Conservation (phyloP, 1,140 invertebrate species). For the Aphis craccivora region DNA sequence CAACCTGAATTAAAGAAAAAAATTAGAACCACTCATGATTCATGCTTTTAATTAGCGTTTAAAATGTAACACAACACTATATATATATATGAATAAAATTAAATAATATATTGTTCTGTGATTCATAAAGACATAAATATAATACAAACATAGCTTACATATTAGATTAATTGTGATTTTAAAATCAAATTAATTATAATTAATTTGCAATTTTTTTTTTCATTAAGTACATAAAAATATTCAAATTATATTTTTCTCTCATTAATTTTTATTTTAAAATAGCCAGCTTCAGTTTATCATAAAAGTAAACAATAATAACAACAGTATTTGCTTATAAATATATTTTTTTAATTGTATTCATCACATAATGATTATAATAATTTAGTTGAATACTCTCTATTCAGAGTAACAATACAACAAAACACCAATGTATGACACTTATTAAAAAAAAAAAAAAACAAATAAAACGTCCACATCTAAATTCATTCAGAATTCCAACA, state of each 20-base stretch:
- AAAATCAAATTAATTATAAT: background rate
- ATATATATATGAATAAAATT: background rate
- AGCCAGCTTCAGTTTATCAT: background rate
- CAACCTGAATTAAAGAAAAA: background rate
- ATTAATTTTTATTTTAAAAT: background rate
- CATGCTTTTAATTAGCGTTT: background rate
- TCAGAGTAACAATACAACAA: background rate
- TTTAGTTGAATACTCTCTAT: background rate
- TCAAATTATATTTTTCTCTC: background rate
- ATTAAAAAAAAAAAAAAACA: background rate
- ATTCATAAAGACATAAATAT: background rate
- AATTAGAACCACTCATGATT: background rate
- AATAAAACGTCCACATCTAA: background rate
- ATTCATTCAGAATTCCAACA: background rate
- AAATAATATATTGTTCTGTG: background rate
- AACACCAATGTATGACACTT: background rate
- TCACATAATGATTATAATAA: background rate
- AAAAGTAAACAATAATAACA: slow-evolving; percentile 3
- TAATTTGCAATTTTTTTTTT: background rate
- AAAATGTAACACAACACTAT: background rate
- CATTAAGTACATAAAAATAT: background rate
- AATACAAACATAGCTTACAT: background rate
- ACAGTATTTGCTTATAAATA: background rate
- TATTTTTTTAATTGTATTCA: background rate
- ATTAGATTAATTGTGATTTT: background rate